These are phyloP conservation scores for Galerucella nymphaeae DNA, from an alignment of 2,888 invertebrate species.

Conservation along the genomic window DNA sequence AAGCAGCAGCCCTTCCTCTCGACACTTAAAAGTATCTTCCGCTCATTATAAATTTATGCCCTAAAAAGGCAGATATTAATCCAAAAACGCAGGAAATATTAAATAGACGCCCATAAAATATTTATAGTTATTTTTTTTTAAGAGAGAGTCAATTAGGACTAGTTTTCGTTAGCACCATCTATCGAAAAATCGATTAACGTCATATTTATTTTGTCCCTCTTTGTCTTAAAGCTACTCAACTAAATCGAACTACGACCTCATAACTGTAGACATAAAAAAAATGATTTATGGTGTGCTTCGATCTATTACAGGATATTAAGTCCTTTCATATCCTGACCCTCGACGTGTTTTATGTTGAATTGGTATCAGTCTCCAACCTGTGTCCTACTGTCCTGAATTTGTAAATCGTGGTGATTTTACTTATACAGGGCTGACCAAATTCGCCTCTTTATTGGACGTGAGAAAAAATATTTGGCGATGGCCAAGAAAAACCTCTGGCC, in stretches of 20 bases:
- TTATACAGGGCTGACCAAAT: conserved; percentile 6
- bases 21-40: conserved; percentile 9
- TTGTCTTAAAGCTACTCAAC: not conserved
- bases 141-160: not conserved
- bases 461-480: too few species aligned
- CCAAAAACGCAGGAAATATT: conserved; percentile 36
- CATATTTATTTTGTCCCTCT: too few species aligned
- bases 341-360: conserved; percentile 19
- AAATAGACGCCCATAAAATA: conserved; percentile 29
- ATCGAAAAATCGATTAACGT: too few species aligned
- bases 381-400: conserved; percentile 39
- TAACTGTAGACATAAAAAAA: not conserved
- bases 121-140: conserved; percentile 29
- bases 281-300: conserved; percentile 8
- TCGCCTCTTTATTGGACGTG: too few species aligned
- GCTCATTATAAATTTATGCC: conserved; percentile 14
- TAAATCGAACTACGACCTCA: conserved; percentile 1
- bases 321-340: conserved; percentile 2
- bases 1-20: conserved; percentile 3
- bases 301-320: conserved; percentile 12
- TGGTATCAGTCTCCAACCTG: conserved; percentile 33
- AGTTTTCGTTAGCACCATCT: too few species aligned
- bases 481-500: too few species aligned
- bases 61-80: not conserved
- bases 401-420: not conserved